phyloP scores from a whole-genome alignment of 2,113 vertebrate genomes.

The Gambusia holbrooki region DNA sequence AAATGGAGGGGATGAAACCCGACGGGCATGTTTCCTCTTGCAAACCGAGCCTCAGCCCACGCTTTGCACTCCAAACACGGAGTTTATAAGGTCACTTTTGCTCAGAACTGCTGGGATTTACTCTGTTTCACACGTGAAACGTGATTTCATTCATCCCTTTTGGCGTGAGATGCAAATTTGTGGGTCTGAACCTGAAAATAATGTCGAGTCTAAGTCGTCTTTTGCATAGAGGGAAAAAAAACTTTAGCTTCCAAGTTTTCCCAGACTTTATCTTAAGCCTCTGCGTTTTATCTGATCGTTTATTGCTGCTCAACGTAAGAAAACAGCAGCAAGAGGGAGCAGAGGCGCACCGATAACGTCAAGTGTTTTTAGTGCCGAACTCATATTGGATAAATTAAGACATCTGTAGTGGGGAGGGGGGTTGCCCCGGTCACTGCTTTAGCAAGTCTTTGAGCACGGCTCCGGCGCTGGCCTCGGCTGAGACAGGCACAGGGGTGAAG shows the following conservation, averaged over 20 bases:
- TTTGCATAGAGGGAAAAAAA: conserved; percentile 56
- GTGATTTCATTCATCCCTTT: neutral
- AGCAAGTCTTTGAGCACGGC: conserved; percentile 93
- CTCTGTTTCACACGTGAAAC: neutral
- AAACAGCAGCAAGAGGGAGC: conserved; percentile 25
- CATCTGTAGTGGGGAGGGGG: conserved; percentile 7
- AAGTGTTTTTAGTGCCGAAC: conserved; percentile 41
- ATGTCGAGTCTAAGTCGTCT: neutral
- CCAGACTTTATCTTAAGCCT: conserved; percentile 1
- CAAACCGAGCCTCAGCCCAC: conserved; percentile 25
- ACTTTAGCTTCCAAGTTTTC: neutral
- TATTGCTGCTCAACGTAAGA: conserved; percentile 14
- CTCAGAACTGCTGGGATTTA: conserved; percentile 16
- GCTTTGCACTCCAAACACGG: conserved; percentile 6
- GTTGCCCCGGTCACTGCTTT: conserved; percentile 81
- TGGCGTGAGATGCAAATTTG: neutral
- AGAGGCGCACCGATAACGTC: conserved; percentile 17
- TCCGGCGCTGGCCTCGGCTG: conserved; percentile 88
- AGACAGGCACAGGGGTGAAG: conserved; percentile 94
- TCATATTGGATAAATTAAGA: conserved; percentile 45
- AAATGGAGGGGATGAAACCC: conserved; percentile 9
- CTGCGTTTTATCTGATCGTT: conserved; percentile 1
- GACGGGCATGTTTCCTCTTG: conserved; percentile 1
- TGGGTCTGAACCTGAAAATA: neutral
- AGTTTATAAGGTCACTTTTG: conserved; percentile 60